Percentiles rank a stretch among this genome's conserved stretches.
Evolutionary conservation across 2,797 vertebrate genomes (phyloP).

Genomic region (Fundulus diaphanus): DNA sequence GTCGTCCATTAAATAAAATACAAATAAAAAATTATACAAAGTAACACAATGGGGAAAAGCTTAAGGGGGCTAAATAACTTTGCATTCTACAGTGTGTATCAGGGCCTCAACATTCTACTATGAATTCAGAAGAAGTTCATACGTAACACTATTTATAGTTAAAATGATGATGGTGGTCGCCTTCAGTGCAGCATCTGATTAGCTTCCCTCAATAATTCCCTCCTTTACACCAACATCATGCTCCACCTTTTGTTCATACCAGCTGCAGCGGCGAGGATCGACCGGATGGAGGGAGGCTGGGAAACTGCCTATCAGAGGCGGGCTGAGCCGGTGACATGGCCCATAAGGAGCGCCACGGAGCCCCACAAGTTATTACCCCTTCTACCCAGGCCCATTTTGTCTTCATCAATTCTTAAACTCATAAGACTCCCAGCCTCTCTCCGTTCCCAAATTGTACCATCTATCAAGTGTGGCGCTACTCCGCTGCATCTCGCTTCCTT

Average conservation of each 20-base stretch:
- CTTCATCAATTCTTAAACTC: conserved; percentile 86
- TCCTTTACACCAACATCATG: not conserved
- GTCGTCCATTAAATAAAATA: too few relatives aligned
- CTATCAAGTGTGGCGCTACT: conserved; percentile 71
- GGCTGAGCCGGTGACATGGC: conserved; percentile 56
- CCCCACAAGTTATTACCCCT: conserved; percentile 78
- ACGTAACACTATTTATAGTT: not conserved
- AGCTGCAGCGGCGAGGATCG: conserved; percentile 42
- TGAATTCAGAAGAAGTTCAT: not conserved
- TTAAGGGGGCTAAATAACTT: not conserved
- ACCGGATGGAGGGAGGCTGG: conserved; percentile 35
- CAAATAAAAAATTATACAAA: too few relatives aligned
- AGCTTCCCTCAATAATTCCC: conserved; percentile 22
- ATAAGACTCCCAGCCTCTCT: conserved; percentile 81
- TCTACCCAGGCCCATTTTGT: conserved; percentile 77
- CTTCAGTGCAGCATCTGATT: conserved; percentile 17
- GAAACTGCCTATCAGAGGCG: conserved; percentile 65
- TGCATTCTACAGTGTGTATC: not conserved
- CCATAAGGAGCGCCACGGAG: conserved; percentile 72
- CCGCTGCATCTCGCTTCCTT: conserved; percentile 43
- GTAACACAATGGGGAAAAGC: too few relatives aligned
- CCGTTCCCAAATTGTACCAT: conserved; percentile 81
- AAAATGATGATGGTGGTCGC: not conserved
- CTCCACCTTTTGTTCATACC: conserved; percentile 51
- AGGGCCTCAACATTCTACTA: too few relatives aligned